Base-by-base conservation (phyloP, 2,888 invertebrate genomes). In the Synanthedon tipuliformis region DNA sequence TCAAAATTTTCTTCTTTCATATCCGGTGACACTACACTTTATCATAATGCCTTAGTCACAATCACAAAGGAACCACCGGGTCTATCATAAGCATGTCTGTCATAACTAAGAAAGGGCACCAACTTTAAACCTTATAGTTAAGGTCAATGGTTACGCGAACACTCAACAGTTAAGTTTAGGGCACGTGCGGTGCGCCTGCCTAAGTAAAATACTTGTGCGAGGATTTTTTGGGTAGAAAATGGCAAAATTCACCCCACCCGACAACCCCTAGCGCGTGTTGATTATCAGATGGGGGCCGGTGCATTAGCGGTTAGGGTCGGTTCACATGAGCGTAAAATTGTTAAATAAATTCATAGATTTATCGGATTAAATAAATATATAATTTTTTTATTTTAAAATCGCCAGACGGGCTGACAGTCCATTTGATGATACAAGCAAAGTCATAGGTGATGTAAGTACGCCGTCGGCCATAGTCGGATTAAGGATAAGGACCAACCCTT, bases 181-280 rank as follows among this genome's bases (percentile, higher is more conserved):
- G 71, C 81, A 68, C 83, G 82, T 83, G 85, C 68, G 57, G 70
- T 83, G 86, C 86, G 81, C 78, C 74, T 75, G 79, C 81, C 81
- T 85, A 78, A 67, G 84, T 85, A 85, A 86, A 86, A 83, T 76
- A 75, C 67, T 74, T 79, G 76, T 68, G 61, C 40, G 58, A 63
- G 63, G 63, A 63, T 69, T 63, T 75, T 76, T 83, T 86, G 80
- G 78, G 73, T 73, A 70, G 76, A 78, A 87, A 85, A 85, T 79
- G 78, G 78, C 84, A 81, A 86, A 84, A 84, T 75, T 76, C 57
- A 66, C 80, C 80, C 83, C 78, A 76, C 73, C 73, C 75, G 71
- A 65, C 68, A 71, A 69, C 80, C 81, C 79, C 69, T 70, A 59
- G 57, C 59, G 57, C 58, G 66, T 69, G 66, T 69, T 69, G 73